phyloP scores from a whole-genome alignment of 2,113 vertebrate genomes.

The Heterotis niloticus region DNA sequence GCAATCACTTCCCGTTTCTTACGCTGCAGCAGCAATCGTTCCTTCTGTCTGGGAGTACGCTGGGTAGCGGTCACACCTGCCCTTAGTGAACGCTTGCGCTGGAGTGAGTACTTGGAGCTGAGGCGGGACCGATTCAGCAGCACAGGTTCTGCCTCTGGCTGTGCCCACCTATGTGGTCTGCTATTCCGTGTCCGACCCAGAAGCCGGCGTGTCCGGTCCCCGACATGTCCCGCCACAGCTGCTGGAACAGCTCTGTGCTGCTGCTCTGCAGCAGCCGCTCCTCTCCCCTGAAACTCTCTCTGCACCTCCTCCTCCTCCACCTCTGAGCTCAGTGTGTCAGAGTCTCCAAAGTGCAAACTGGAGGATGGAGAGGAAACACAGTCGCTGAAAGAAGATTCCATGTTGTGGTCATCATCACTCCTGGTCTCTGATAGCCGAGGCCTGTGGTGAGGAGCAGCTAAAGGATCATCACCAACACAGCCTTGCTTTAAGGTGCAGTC shows the following conservation, averaged over 20 bases:
- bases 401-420: conserved; percentile 79
- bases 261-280: conserved; percentile 1
- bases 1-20: conserved; percentile 91
- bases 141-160: conserved; percentile 80
- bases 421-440: conserved; percentile 69
- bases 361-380: conserved; percentile 94
- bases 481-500: conserved; percentile 80
- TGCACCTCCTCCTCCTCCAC: conserved; percentile 71
- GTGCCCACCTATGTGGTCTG: conserved; percentile 86
- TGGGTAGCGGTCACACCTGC: conserved; percentile 55
- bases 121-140: conserved; percentile 89
- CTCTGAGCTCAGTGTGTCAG: conserved; percentile 91
- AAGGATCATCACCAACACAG: conserved; percentile 49
- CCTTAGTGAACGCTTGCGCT: conserved; percentile 88
- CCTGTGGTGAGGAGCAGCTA: conserved; percentile 56
- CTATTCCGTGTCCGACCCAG: conserved; percentile 77
- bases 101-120: conserved; percentile 72
- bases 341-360: conserved; percentile 91
- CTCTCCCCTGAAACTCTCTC: conserved; percentile 34
- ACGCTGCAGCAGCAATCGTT: conserved; percentile 86
- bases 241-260: conserved; percentile 41
- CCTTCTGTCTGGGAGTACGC: conserved; percentile 91
- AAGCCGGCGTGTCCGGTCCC: conserved; percentile 55
- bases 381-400: conserved; percentile 92
- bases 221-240: conserved; percentile 36